Evolutionary conservation across 2,888 invertebrate genomes (phyloP).

Genomic region (Autographa gamma): DNA sequence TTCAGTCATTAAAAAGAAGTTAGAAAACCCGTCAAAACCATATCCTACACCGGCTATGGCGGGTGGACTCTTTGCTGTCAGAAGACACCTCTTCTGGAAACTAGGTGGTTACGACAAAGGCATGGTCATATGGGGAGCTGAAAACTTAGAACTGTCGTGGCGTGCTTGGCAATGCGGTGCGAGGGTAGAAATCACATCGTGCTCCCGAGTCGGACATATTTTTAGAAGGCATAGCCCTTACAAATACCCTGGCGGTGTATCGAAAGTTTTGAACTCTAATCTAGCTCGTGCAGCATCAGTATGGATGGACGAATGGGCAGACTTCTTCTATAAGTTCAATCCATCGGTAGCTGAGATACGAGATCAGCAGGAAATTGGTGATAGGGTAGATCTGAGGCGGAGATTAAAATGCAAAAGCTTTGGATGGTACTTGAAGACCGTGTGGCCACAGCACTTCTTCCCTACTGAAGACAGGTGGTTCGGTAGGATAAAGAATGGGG

Average conservation of each 20-base stretch:
- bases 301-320: constrained; percentile 99
- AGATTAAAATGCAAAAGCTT: constrained; percentile 95
- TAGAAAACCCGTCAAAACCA: constrained; percentile 90
- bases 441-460: constrained; percentile 99
- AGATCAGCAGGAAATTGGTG: constrained; percentile 90
- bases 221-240: constrained; percentile 98
- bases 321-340: constrained; percentile 96
- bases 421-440: constrained; percentile 97
- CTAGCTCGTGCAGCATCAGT: constrained; percentile 97
- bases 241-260: constrained; percentile 97
- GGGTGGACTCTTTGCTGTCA: constrained; percentile 97
- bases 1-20: constrained; percentile 90
- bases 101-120: constrained; percentile 93
- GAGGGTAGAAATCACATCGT: constrained; percentile 96
- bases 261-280: constrained; percentile 96
- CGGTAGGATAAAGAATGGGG: constrained; percentile 92
- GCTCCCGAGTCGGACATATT: constrained; percentile 97
- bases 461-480: constrained; percentile 96
- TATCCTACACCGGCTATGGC: constrained; percentile 97
- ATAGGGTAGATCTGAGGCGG: constrained; percentile 91
- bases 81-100: constrained; percentile 95
- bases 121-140: constrained; percentile 98
- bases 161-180: constrained; percentile 99
- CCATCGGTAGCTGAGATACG: constrained; percentile 89
- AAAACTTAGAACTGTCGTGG: constrained; percentile 99